Base-by-base conservation (phyloP, 2,888 invertebrate genomes). In the Erannis defoliaria region DNA sequence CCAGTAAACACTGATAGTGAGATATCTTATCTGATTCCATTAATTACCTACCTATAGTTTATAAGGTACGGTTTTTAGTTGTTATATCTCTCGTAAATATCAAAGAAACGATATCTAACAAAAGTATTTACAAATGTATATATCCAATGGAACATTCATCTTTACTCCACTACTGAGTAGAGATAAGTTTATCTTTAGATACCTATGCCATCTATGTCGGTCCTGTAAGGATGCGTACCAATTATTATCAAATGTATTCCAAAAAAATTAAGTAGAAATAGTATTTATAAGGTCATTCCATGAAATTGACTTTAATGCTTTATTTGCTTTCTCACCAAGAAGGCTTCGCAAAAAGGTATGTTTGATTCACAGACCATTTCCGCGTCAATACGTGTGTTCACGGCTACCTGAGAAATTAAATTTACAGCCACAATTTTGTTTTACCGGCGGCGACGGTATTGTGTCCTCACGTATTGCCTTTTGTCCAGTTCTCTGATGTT, bases 381-480 rank as follows among this genome's bases (percentile, higher is more conserved):
- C 58, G 53, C 43, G 74, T 78, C 76, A 73, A 81, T 80, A 88
- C 88, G 88, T 89, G 89, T 84, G 80, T 79, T 79, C 74, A 80
- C 74, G 78, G 84, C 82, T 85, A 83, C 85, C 84, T 83, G 74
- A 74, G 74, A 85, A 78, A 86, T 90, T 88, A 85, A 79, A 77
- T 74, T 80, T 76, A 79, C 77, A 73, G 67, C 75, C 74, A 74
- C 75, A 77, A 78, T 78, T 76, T 79, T 78, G 78, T 81, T 78
- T 75, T 69, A 72, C 67, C 68, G 68, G 70, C 68, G 68, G 70
- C 66, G 70, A 64, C 55, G 61, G 75, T 76, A 85, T 90, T 90
- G 85, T 89, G 75, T 73, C 70, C 80, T 79, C 89, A 90, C 89
- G 90, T 90, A 79, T 74, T 45, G 45, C 50, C 70, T 72, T 78